Conservation (phyloP, 2,797 vertebrate genomes). For the Crenuchus spilurus region DNA sequence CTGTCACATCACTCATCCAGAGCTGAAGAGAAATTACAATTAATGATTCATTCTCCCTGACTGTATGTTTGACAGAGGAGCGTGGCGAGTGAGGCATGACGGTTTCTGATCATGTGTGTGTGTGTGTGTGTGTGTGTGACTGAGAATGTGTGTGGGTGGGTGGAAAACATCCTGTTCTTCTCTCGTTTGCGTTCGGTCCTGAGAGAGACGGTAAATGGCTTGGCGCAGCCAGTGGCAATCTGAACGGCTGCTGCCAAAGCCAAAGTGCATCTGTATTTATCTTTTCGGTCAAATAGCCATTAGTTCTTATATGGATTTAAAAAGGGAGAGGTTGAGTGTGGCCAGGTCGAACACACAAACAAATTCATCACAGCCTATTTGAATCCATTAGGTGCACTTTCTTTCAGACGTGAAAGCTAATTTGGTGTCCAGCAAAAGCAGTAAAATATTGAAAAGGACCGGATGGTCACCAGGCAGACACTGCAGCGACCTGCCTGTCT, state of each 20-base stretch:
- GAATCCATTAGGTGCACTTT: conserved; percentile 57
- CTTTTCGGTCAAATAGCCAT: conserved; percentile 57
- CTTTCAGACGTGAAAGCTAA: conserved; percentile 41
- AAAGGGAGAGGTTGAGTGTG: conserved; percentile 36
- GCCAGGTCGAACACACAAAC: conserved; percentile 45
- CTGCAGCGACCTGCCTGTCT: neutral
- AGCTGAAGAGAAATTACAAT: conserved; percentile 65
- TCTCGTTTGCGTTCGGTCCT: conserved; percentile 70
- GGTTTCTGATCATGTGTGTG: conserved; percentile 1
- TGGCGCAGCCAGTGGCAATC: conserved; percentile 55
- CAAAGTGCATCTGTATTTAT: conserved; percentile 62
- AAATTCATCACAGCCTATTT: conserved; percentile 56
- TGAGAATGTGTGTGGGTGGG: conserved; percentile 53
- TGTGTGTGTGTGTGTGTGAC: conserved; percentile 49
- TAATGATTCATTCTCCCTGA: conserved; percentile 72
- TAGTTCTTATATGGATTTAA: conserved; percentile 52
- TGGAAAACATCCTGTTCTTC: conserved; percentile 66
- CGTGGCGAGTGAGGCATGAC: conserved; percentile 46
- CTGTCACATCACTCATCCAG: conserved; percentile 68
- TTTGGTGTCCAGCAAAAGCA: conserved; percentile 36
- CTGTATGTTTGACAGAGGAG: conserved; percentile 59
- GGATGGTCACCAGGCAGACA: conserved; percentile 28
- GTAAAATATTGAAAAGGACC: conserved; percentile 38
- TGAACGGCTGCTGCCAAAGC: conserved; percentile 52
- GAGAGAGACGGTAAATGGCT: conserved; percentile 69